Evolutionary conservation across 1,140 invertebrate genomes (phyloP).

Genomic region (Oreohelix idahoensis): DNA sequence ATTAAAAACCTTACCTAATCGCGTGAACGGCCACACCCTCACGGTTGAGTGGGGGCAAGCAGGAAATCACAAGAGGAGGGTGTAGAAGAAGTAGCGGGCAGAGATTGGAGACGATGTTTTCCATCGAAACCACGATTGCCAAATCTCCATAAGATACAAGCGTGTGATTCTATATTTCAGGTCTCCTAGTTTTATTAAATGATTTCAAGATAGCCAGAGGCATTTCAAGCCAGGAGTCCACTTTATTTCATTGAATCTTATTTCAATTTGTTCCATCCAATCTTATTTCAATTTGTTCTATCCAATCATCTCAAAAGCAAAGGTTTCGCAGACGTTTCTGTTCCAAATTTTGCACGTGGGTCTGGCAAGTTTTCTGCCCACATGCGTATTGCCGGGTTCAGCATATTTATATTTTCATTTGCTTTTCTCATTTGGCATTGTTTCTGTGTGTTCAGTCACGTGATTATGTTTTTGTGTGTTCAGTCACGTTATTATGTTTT

Average conservation of each 20-base stretch:
- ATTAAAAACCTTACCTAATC: conserved; percentile 33
- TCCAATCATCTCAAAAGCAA: neutral
- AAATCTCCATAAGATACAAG: neutral
- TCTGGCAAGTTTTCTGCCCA: neutral
- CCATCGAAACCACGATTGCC: neutral
- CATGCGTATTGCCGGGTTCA: neutral
- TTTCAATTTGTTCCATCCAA: conserved; percentile 26
- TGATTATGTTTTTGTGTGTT: no score
- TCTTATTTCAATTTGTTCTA: neutral
- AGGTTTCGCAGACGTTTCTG: neutral
- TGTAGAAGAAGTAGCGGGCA: neutral
- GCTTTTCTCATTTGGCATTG: neutral
- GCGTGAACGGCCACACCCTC: conserved; percentile 11
- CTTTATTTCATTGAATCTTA: conserved; percentile 33
- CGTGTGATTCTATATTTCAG: neutral
- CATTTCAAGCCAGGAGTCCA: neutral
- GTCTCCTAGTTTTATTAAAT: conserved; percentile 7
- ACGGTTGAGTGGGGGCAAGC: neutral
- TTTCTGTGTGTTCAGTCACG: neutral
- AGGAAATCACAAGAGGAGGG: neutral
- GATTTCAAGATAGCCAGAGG: conserved; percentile 10
- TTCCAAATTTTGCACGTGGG: neutral
- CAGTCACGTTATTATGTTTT: no score
- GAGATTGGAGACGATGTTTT: neutral
- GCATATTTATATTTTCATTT: neutral